These are phyloP conservation scores for Nothura maculosa DNA, from an alignment of 2,797 vertebrate genomes.

Conservation along the genomic window DNA sequence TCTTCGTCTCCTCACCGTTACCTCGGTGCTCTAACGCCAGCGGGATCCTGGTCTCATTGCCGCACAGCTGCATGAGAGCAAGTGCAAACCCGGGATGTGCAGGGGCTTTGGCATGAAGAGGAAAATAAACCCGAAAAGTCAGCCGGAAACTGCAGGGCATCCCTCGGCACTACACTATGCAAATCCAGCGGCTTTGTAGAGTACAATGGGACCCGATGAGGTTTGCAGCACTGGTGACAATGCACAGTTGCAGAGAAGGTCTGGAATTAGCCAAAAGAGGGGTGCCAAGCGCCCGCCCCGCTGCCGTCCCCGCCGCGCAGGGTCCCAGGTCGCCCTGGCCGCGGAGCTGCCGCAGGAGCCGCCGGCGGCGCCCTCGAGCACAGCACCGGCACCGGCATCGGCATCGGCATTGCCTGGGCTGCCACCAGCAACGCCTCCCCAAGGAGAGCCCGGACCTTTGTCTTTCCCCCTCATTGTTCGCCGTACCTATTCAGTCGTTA, in stretches of 20 bases:
- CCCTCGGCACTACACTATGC: neutral
- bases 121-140: neutral
- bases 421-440: conserved; percentile 50
- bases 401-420: conserved; percentile 14
- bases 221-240: neutral
- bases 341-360: neutral
- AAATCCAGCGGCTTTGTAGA: neutral
- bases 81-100: neutral
- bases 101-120: neutral
- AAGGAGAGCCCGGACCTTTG: conserved; percentile 45
- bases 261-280: neutral
- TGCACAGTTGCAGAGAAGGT: neutral
- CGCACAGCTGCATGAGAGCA: rapidly evolving
- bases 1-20: neutral
- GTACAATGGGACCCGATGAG: conserved; percentile 1
- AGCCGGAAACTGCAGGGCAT: neutral
- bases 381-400: too few species aligned
- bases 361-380: conserved; percentile 9
- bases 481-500: conserved; percentile 45
- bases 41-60: neutral
- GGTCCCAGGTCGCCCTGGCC: conserved; percentile 10
- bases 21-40: rapidly evolving
- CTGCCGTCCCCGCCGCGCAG: neutral
- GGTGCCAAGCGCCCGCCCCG: conserved; percentile 7
- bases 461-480: conserved; percentile 48